Conservation (phyloP, 2,113 vertebrate species). For the Gopherus evgoodei region DNA sequence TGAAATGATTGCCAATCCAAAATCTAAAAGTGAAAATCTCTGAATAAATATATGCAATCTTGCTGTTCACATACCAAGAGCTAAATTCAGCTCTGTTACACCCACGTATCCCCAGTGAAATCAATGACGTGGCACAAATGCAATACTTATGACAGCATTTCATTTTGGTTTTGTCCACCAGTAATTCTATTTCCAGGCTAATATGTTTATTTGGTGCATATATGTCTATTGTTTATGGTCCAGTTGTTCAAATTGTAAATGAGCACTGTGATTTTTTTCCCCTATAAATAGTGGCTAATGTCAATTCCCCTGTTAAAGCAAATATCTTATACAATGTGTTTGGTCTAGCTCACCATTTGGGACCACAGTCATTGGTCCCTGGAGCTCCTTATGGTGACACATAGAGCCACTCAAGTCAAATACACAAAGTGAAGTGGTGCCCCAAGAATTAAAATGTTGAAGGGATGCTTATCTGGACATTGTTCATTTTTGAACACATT, state of each 20-base stretch:
- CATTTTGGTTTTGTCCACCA: neutral
- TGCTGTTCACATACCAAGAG: neutral
- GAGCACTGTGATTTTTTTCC: neutral
- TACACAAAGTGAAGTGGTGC: neutral
- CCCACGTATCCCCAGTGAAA: neutral
- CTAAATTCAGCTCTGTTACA: neutral
- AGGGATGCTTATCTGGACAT: neutral
- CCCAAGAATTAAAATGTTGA: neutral
- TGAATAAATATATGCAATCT: neutral
- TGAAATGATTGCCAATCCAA: neutral
- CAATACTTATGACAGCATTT: neutral
- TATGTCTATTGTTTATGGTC: neutral
- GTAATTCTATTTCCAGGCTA: neutral
- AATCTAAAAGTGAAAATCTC: neutral
- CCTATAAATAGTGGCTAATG: neutral
- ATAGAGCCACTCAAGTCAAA: neutral
- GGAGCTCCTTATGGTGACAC: neutral
- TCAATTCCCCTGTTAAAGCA: neutral
- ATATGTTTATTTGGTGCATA: neutral
- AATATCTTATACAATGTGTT: neutral
- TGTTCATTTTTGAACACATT: neutral
- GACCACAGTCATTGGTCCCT: neutral
- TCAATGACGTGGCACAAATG: neutral
- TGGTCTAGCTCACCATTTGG: neutral
- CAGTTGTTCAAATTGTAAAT: neutral